Evolutionary conservation across 1,140 invertebrate species (phyloP), one percentile per base, ranked within the genome.

Genomic region (Pogonomyrmex californicus): DNA sequence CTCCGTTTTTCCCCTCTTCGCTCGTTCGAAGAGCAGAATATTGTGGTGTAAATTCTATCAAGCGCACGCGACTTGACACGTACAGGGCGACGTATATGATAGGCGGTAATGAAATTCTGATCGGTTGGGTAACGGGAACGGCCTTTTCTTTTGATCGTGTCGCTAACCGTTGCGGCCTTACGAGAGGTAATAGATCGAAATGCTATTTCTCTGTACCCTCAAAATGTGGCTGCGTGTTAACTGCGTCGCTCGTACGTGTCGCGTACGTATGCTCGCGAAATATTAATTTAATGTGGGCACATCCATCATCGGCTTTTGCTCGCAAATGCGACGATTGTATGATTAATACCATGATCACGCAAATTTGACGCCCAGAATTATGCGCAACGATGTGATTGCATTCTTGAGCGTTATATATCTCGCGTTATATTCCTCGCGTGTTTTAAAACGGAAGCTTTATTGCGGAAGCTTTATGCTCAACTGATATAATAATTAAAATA

Each of bases 41-140:
- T 75, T 58, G 51, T 85, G 56, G 77, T 63, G 49, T 58, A 56
- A 47, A 49, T 58, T 66, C 33, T 56, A 56, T 58, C 33, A 71
- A 58, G 33, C 71, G 85, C 62, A 78, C 54, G 58, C 73, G 47
- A 86, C 66, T 66, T 75, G 44, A 86, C 54, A 85, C 79, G 63
- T 30, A 56, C 30, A 14, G 23, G n/a, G 49, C 49, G 33, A 78
- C 62, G 44, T 68, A 51, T 83, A 68, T 73, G 60, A 87, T 66
- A n/a, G 73, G 36, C 41, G 23, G 23, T 73, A 62, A 77, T 65
- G 68, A 60, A 90, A 90, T 51, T 51, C 44, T 47, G 56, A 65
- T 63, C 23, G 33, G 49, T 51, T 62, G 73, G 73, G 38, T 41
- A 60, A 60, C 14, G 56, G 38, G 36, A 12, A 5, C 14, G 54